A percentile compares a stretch with the other conserved stretches of the same genome.
Evolutionary conservation across 2,113 vertebrate genomes (phyloP).

Genomic region (Saimiri boliviensis): DNA sequence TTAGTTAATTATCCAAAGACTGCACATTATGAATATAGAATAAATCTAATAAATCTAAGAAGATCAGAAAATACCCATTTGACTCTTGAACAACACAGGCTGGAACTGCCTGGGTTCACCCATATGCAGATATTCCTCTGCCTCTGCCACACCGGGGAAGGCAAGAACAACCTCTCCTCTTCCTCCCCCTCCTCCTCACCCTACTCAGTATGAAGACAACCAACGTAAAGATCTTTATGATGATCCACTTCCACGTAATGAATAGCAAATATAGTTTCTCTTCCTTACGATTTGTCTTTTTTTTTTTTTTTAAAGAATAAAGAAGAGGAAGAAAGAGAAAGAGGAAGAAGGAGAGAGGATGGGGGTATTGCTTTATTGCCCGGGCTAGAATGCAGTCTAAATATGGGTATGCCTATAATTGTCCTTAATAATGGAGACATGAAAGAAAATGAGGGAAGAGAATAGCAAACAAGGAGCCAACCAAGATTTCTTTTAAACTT

Average conservation of each 20-base stretch:
- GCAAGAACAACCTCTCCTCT: background rate
- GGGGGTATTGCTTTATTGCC: too few relatives aligned
- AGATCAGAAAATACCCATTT: background rate
- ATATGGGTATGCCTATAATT: too few relatives aligned
- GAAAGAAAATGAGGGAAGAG: too few relatives aligned
- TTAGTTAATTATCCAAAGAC: background rate
- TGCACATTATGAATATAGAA: background rate
- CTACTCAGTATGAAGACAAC: background rate
- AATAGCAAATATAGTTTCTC: background rate
- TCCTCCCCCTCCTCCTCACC: background rate
- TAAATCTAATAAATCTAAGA: background rate
- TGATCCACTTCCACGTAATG: background rate
- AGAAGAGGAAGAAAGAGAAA: too few relatives aligned
- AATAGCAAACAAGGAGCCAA: too few relatives aligned
- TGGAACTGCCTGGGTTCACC: background rate
- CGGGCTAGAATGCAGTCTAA: too few relatives aligned
- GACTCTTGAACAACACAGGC: background rate
- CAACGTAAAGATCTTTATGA: background rate
- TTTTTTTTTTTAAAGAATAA: too few relatives aligned
- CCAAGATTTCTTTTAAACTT: too few relatives aligned
- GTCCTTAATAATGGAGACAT: too few relatives aligned
- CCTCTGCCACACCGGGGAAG: background rate
- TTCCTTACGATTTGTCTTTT: background rate
- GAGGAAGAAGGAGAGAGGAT: too few relatives aligned
- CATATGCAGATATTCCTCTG: background rate